Percentiles rank a stretch among this genome's conserved stretches.
Evolutionary conservation across 1,140 invertebrate genomes (phyloP).

Genomic region (Micrasema longulum): DNA sequence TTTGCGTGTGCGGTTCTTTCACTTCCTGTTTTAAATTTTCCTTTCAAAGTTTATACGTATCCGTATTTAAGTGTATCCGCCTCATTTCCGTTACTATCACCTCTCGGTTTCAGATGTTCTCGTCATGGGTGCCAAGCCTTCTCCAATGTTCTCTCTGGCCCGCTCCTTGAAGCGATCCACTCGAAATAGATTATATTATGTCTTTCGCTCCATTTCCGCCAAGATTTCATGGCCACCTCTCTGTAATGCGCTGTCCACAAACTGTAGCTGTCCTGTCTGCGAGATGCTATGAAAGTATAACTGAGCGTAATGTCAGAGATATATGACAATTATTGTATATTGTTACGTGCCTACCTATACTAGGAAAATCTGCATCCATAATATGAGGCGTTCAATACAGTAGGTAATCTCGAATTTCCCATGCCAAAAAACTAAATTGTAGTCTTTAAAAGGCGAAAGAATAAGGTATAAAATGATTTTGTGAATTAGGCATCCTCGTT

Average conservation of each 20-base stretch:
- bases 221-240: constrained; percentile 35
- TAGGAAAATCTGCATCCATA: too few relatives aligned
- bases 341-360: too few relatives aligned
- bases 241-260: constrained; percentile 4
- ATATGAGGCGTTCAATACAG: too few relatives aligned
- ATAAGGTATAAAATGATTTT: too few relatives aligned
- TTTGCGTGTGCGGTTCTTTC: too few relatives aligned
- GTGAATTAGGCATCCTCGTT: too few relatives aligned
- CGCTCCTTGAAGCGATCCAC: constrained; percentile 3
- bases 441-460: too few relatives aligned
- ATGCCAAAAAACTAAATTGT: too few relatives aligned
- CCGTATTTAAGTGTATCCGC: background rate
- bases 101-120: background rate
- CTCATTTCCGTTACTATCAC: too few relatives aligned
- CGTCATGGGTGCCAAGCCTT: background rate
- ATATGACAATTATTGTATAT: too few relatives aligned
- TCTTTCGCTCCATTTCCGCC: constrained; percentile 31
- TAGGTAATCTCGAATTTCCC: too few relatives aligned
- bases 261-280: constrained; percentile 5
- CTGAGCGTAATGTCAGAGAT: constrained; percentile 18
- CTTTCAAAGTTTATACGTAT: background rate
- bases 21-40: background rate
- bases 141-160: background rate
- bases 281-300: constrained; percentile 21
- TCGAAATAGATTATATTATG: constrained; percentile 36